Conservation (phyloP, 2,797 vertebrate species). For the Geotrypetes seraphini region DNA sequence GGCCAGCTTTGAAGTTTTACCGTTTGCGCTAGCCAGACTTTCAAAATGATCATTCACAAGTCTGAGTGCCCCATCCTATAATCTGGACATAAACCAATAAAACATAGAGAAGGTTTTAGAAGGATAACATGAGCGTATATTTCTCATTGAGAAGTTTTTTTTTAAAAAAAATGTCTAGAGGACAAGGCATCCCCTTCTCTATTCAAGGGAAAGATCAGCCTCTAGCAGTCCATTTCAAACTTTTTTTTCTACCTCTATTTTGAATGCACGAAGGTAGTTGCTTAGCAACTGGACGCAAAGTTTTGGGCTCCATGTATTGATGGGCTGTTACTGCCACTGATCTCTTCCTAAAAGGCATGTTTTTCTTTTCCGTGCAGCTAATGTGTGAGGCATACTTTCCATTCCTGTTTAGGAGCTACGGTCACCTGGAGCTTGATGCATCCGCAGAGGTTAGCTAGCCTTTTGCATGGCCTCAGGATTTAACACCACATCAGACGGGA, state of each 20-base stretch:
- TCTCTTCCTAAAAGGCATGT: conserved; percentile 36
- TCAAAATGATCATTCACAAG: too few relatives aligned
- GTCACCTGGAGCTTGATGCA: conserved; percentile 31
- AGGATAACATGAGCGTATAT: conserved; percentile 16
- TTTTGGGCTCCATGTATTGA: conserved; percentile 44
- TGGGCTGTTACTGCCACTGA: conserved; percentile 40
- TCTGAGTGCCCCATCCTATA: too few relatives aligned
- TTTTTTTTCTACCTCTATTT: conserved; percentile 63
- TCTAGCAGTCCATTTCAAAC: conserved; percentile 27
- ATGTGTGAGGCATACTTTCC: conserved; percentile 47
- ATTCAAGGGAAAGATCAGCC: conserved; percentile 41
- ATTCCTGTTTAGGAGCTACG: conserved; percentile 35
- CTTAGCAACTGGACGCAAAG: conserved; percentile 51
- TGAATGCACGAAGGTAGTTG: conserved; percentile 46
- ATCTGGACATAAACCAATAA: too few relatives aligned
- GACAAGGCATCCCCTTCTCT: conserved; percentile 29
- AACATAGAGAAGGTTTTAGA: conserved; percentile 17
- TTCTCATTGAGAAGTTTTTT: conserved; percentile 14
- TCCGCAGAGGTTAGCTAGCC: too few relatives aligned
- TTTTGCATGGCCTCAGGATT: too few relatives aligned
- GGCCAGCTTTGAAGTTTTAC: too few relatives aligned
- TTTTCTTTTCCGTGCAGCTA: conserved; percentile 31
- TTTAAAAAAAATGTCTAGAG: conserved; percentile 19
- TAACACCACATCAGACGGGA: too few relatives aligned
- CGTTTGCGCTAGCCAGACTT: too few relatives aligned